A percentile compares a stretch with the other conserved stretches of the same genome.
Evolutionary conservation across 2,888 invertebrate genomes (phyloP).

Genomic region (Callosobruchus maculatus): DNA sequence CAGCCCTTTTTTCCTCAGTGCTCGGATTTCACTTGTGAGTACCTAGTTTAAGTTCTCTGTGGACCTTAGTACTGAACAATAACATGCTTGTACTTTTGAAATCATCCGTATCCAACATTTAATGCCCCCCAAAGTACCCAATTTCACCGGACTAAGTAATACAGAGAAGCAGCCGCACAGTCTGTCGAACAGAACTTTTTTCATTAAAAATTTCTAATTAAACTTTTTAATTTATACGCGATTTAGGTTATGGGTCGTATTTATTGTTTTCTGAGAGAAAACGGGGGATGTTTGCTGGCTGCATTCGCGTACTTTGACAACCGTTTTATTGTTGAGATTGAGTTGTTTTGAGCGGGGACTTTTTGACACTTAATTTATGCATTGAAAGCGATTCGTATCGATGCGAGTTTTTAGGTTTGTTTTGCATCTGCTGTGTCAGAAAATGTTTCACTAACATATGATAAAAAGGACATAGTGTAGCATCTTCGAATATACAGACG

Average conservation of each 20-base stretch:
- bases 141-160: background rate
- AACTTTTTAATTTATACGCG: conserved; percentile 31
- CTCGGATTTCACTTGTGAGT: too few relatives aligned
- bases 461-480: too few relatives aligned
- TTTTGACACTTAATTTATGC: background rate
- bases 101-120: too few relatives aligned
- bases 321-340: background rate
- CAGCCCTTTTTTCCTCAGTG: too few relatives aligned
- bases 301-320: background rate
- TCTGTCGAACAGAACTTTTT: conserved; percentile 40
- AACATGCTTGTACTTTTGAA: too few relatives aligned
- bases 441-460: too few relatives aligned
- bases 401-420: too few relatives aligned
- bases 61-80: too few relatives aligned
- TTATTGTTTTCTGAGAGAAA: background rate
- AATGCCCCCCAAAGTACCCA: background rate
- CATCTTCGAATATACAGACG: too few relatives aligned
- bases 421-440: too few relatives aligned
- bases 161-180: background rate
- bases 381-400: too few relatives aligned
- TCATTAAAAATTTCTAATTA: conserved; percentile 42
- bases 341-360: background rate
- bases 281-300: background rate
- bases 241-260: background rate
- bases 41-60: too few relatives aligned